Base-by-base conservation (phyloP, 2,888 invertebrate species). In the Agrochola litura region DNA sequence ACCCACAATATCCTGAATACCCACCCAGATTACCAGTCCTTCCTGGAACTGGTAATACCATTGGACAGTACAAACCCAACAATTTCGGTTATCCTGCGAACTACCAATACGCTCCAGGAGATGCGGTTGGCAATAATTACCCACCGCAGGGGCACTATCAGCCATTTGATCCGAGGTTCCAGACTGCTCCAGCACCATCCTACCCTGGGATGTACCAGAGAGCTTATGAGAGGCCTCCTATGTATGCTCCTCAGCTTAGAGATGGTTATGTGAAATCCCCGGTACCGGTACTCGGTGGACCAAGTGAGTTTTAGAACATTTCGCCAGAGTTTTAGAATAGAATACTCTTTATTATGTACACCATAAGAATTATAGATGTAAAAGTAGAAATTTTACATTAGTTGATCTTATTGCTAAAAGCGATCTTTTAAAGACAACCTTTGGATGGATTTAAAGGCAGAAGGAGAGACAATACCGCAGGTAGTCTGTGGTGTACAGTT, bases 171-270 rank as follows among this genome's bases (percentile, higher is more conserved):
- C 78, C 74, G 8, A 81, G 84, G 22, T 76, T 75, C 30, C 84
- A 79, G 37, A 84, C 89, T 77, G 72, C 80, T 4, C 76, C 82
- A 37, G 61, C 85, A 0, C 80, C 90, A 8, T n/a, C 84, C 0
- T 90, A 89, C 52, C 80, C 89, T 30, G 66, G 83, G 14, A 43
- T 87, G 37, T 90, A 89, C 65, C 86, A 88, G 49, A 74, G 76
- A 56, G 71, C 84, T 58, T 84, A 84, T 25, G 82, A 83, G 0
- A 70, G 83, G 43, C 74, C 79, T 14, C 56, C 79, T 2, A 65
- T 80, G 43, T 88, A 84, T 22, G 76, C 61, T 30, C 60, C 83
- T 61, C 74, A 73, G 14, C 54, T 63, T 10, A 75, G 77, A 61
- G 73, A 79, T 0, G 52, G 72, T n/a, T 84, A 82, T 58, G 65